A percentile compares a stretch with the other conserved stretches of the same genome.
Evolutionary conservation across 1,140 invertebrate genomes (phyloP).

Genomic region (Goniozus legneri): DNA sequence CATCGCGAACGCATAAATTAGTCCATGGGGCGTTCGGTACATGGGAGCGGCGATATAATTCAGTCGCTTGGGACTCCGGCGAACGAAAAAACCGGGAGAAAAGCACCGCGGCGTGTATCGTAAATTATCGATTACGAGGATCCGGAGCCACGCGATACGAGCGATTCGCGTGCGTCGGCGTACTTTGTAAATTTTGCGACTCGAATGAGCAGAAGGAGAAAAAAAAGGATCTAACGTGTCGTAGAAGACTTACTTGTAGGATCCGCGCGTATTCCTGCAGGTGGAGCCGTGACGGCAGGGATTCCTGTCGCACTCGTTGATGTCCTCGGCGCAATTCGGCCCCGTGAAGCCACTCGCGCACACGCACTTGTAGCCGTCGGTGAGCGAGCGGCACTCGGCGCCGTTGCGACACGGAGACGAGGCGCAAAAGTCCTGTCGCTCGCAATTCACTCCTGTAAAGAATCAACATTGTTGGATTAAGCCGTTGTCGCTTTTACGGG

Average conservation of each 20-base stretch:
- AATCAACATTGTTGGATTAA: no score
- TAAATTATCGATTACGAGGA: no score
- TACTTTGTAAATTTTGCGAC: background rate
- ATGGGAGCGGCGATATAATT: no score
- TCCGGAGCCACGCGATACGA: background rate
- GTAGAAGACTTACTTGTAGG: conserved; percentile 73
- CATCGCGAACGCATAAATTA: no score
- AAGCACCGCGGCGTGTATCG: background rate
- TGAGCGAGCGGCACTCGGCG: conserved; percentile 73
- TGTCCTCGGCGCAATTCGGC: conserved; percentile 79
- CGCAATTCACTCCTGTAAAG: conserved; percentile 77
- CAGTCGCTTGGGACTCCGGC: no score
- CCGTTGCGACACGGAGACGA: conserved; percentile 84
- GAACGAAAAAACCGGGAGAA: conserved; percentile 4
- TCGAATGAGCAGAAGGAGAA: background rate
- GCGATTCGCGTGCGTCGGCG: background rate
- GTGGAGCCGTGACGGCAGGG: conserved; percentile 74
- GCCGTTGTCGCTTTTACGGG: no score
- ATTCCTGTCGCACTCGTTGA: conserved; percentile 78
- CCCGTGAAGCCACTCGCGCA: conserved; percentile 87
- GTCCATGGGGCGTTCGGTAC: no score
- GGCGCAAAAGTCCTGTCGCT: conserved; percentile 84
- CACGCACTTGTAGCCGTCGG: conserved; percentile 74
- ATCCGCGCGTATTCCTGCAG: conserved; percentile 85
- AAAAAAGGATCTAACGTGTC: conserved; percentile 14